A percentile compares a stretch with the other conserved stretches of the same genome.
Evolutionary conservation across 2,888 invertebrate species (phyloP).

Genomic region (Caradrina kadenii): DNA sequence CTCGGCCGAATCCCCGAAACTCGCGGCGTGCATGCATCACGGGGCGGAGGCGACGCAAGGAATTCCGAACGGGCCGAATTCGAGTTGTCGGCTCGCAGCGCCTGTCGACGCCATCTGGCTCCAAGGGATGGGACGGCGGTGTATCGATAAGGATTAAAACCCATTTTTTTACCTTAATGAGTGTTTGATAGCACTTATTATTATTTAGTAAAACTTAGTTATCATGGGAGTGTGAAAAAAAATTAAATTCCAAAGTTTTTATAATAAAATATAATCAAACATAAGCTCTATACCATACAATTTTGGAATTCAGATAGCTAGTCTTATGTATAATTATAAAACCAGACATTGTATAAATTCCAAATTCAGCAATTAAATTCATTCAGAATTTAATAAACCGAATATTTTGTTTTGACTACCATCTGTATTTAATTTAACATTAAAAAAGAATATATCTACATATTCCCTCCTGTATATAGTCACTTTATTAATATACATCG

Average conservation of each 20-base stretch:
- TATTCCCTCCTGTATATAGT: slow-evolving; percentile 16
- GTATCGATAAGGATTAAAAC: slow-evolving; percentile 57
- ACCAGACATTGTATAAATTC: slow-evolving; percentile 15
- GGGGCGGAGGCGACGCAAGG: slow-evolving; percentile 83
- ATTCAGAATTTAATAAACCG: slow-evolving; percentile 27
- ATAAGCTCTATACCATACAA: background rate
- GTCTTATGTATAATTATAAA: background rate
- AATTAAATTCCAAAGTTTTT: no score
- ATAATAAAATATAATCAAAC: background rate
- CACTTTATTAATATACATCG: slow-evolving; percentile 38
- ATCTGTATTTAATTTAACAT: slow-evolving; percentile 31
- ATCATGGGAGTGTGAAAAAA: no score
- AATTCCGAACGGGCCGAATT: slow-evolving; percentile 84
- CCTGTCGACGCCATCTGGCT: slow-evolving; percentile 88
- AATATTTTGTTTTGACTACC: slow-evolving; percentile 43
- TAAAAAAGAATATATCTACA: slow-evolving; percentile 30
- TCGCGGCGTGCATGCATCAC: slow-evolving; percentile 78
- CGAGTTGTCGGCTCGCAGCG: slow-evolving; percentile 80
- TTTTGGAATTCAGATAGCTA: background rate
- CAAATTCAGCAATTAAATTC: slow-evolving; percentile 23
- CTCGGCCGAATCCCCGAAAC: slow-evolving; percentile 63
- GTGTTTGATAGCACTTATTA: background rate
- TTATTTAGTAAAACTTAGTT: no score
- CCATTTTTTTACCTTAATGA: background rate
- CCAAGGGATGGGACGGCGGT: slow-evolving; percentile 69